phyloP scores from a whole-genome alignment of 1,140 invertebrate species.

The Helicoverpa zea region DNA sequence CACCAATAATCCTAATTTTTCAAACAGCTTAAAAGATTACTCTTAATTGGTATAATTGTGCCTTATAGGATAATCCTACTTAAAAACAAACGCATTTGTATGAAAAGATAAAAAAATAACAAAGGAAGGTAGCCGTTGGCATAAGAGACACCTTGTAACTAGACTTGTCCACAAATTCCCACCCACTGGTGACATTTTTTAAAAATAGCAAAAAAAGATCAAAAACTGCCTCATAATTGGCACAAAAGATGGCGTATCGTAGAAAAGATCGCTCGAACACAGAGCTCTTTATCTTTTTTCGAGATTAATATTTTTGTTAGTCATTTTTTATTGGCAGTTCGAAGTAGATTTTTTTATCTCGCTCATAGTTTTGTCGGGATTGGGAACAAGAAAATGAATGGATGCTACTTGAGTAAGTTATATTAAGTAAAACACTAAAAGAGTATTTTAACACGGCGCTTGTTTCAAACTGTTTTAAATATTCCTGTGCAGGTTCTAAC shows the following conservation, averaged over 20 bases:
- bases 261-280: slow-evolving; percentile 70
- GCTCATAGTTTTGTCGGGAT: slow-evolving; percentile 73
- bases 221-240: slow-evolving; percentile 80
- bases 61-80: slow-evolving; percentile 11
- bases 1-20: slow-evolving; percentile 15
- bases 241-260: slow-evolving; percentile 83
- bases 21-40: slow-evolving; percentile 32
- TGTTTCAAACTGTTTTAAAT: no score
- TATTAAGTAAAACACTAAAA: no score
- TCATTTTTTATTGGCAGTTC: slow-evolving; percentile 74
- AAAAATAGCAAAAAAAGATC: slow-evolving; percentile 67
- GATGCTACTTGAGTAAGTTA: slow-evolving; percentile 13
- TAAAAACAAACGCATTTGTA: slow-evolving; percentile 8
- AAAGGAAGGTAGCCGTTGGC: not conserved
- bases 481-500: no score
- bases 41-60: slow-evolving; percentile 25
- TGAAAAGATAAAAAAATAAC: not conserved
- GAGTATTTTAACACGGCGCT: no score
- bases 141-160: slow-evolving; percentile 45
- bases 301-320: slow-evolving; percentile 81
- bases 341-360: slow-evolving; percentile 77
- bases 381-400: slow-evolving; percentile 53
- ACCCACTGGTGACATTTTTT: slow-evolving; percentile 69
- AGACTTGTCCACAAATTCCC: slow-evolving; percentile 69
- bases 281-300: slow-evolving; percentile 78